phyloP scores from a whole-genome alignment of 2,888 invertebrate genomes.

The Pristionchus japonicus region DNA sequence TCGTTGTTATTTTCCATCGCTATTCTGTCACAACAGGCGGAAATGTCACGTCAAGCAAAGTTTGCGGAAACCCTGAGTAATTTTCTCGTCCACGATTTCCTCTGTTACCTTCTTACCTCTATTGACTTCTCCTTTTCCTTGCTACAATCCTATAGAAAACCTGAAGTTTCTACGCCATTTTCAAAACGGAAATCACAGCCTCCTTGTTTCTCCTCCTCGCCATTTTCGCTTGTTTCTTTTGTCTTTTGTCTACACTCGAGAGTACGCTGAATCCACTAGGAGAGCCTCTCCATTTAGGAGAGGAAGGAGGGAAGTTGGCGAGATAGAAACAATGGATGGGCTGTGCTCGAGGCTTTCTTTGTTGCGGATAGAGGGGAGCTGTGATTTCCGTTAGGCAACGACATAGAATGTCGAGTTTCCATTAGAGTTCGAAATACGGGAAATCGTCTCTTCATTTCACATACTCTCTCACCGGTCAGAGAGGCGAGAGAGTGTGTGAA shows the following conservation, averaged over 20 bases:
- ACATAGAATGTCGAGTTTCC: too few species aligned
- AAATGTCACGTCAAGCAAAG: neutral
- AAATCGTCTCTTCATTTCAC: too few species aligned
- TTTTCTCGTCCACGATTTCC: too few species aligned
- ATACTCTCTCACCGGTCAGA: too few species aligned
- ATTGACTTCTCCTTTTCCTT: neutral
- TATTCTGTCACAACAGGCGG: too few species aligned
- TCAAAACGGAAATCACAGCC: neutral
- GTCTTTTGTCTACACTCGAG: constrained; percentile 20
- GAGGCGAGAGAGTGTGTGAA: too few species aligned
- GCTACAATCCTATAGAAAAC: neutral
- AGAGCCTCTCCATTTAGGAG: constrained; percentile 29
- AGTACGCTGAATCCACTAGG: constrained; percentile 22
- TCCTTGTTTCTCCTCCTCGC: neutral
- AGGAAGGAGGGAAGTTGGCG: neutral
- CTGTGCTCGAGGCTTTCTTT: neutral
- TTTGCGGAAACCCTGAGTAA: neutral
- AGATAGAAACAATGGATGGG: constrained; percentile 8
- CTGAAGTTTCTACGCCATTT: neutral
- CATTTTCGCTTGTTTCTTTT: neutral
- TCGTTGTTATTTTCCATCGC: too few species aligned
- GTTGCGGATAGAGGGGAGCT: neutral
- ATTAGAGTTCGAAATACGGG: too few species aligned
- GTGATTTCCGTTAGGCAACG: too few species aligned
- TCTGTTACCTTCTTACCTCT: too few species aligned